Conservation (phyloP, 1,140 invertebrate genomes). For the Trissolcus basalis region DNA sequence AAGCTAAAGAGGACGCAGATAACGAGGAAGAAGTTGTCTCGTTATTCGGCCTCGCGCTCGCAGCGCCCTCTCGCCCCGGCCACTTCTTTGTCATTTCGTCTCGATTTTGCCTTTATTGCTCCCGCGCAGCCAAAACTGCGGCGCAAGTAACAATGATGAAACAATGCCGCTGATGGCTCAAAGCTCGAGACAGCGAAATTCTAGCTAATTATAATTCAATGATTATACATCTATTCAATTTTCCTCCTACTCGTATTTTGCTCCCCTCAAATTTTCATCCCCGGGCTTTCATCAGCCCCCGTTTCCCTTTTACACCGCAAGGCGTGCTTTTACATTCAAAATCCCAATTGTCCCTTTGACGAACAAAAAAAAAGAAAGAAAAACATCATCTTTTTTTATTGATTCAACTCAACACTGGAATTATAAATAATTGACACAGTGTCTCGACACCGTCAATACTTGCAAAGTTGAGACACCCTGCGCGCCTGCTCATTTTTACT, state of each 20-base stretch:
- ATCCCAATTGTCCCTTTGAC: no score
- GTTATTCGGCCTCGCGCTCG: constrained; percentile 18
- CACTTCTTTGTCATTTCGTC: constrained; percentile 47
- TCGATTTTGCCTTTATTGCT: constrained; percentile 38
- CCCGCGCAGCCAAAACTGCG: constrained; percentile 28
- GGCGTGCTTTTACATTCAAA: no score
- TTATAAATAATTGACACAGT: constrained; percentile 26
- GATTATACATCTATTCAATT: constrained; percentile 33
- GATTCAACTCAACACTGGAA: background rate
- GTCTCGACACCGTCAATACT: constrained; percentile 17
- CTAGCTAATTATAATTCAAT: constrained; percentile 30
- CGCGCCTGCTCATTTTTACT: constrained; percentile 13
- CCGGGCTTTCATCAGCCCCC: no score
- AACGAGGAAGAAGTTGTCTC: constrained; percentile 56
- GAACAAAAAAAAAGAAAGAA: no score
- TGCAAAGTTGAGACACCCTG: constrained; percentile 21
- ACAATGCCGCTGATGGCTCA: constrained; percentile 43
- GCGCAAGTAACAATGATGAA: constrained; percentile 45
- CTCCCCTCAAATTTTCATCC: no score
- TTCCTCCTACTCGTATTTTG: background rate
- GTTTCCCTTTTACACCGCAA: no score
- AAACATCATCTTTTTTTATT: background rate
- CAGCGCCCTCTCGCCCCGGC: constrained; percentile 18
- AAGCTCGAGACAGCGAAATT: constrained; percentile 16
- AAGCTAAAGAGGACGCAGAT: constrained; percentile 44